Evolutionary conservation across 1,140 invertebrate genomes (phyloP).

Genomic region (Pseudomyrmex concolor): DNA sequence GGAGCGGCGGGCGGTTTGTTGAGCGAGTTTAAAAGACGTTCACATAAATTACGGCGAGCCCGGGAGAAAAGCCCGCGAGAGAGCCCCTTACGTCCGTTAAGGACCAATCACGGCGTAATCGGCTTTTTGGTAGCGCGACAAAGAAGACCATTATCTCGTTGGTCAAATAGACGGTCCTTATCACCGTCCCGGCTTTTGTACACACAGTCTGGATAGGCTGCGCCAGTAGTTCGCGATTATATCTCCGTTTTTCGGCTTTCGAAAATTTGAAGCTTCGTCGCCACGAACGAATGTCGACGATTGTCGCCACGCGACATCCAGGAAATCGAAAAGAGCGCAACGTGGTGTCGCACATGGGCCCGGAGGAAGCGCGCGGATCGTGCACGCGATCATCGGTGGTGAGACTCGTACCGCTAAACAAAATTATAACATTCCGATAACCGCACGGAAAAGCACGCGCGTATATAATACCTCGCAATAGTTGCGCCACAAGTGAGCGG

Average conservation of each 20-base stretch:
- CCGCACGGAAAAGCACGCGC: constrained; percentile 50
- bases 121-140: constrained; percentile 78
- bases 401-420: background rate
- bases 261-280: background rate
- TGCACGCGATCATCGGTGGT: constrained; percentile 27
- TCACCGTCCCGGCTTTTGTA: constrained; percentile 57
- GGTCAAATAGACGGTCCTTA: constrained; percentile 77
- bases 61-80: constrained; percentile 35
- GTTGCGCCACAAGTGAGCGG: constrained; percentile 55
- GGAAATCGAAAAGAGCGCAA: constrained; percentile 40
- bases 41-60: constrained; percentile 46
- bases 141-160: constrained; percentile 80
- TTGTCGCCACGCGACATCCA: constrained; percentile 6
- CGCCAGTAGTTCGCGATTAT: constrained; percentile 17
- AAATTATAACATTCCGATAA: constrained; percentile 53
- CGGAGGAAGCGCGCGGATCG: constrained; percentile 35
- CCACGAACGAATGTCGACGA: constrained; percentile 23
- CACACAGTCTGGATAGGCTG: constrained; percentile 58
- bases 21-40: constrained; percentile 45
- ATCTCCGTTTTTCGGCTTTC: too few relatives aligned
- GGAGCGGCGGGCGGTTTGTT: constrained; percentile 19
- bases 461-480: constrained; percentile 57
- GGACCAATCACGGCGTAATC: constrained; percentile 67
- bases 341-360: constrained; percentile 18
- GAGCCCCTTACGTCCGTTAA: constrained; percentile 49